Base-by-base conservation (phyloP, 2,797 vertebrate genomes). In the Takifugu ocellatus region DNA sequence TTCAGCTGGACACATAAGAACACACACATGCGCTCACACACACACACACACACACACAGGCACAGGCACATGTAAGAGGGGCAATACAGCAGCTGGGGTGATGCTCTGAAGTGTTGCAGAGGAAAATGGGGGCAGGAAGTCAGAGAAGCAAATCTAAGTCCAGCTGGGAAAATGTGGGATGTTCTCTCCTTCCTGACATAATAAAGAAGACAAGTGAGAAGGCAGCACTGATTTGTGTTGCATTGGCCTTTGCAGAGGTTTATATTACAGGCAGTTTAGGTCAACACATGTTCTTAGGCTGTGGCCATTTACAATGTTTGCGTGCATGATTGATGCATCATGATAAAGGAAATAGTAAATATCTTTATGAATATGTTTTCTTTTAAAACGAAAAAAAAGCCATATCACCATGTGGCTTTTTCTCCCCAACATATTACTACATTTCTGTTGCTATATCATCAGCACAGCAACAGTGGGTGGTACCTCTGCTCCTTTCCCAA, bases 1-100 rank as follows among this genome's bases (percentile, higher is more conserved):
- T 79, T 64, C 84, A 87, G 84, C 83, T 88, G 86, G 74, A 81
- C 67, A 79, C 79, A 82, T 77, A 83, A 72, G 81, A 54, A 77
- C 65, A 15, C 49, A 49, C 45, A 63, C 65, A 72, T 46, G 68
- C 52, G 52, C 72, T 72, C 39, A 43, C 79, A 83, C 74, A 81
- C 56, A 77, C 64, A 25, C 21, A 46, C 43, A 45, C 43, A 45
- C 43, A 45, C 43, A 45, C 43, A 45, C 43, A 45, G 15, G n/a
- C 43, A 63, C 64, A 72, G 47, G 68, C 51, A 53, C 73, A 74
- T 9, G 51, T 59, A 70, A 72, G 69, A 31, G 69, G 60, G 76
- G 61, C 69, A 66, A 54, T 75, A 50, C 55, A 75, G 74, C 80
- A 75, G 78, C 69, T 68, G 75, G 60, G 59, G 58, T 26, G 29